Base-by-base conservation (phyloP, 2,797 vertebrate genomes). In the Xerus rutilus region DNA sequence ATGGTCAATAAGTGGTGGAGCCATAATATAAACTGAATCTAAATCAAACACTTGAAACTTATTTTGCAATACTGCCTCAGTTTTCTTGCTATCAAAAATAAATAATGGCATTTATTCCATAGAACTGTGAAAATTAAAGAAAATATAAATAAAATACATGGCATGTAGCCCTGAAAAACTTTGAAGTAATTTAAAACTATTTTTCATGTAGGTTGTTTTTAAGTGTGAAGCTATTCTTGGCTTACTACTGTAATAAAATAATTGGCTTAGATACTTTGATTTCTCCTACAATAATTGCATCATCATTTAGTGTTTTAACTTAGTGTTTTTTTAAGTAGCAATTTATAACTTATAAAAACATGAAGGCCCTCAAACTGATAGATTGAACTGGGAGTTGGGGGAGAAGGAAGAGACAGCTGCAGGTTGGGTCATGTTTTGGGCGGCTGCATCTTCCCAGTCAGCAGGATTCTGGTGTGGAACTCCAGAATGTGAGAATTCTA, bases 281-380 rank as follows among this genome's bases (percentile, higher is more conserved):
- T 91, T 90, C 45, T 79, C 72, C 62, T 81, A 64, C 10, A 76
- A 64, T 49, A 77, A 92, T 94, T 88, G 90, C 8, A 86, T 86
- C 12, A 82, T 88, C 49, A 59, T 88, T 82, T 82, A 86, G 43
- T 92, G 28, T 94, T 90, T 28, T 90, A 88, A 96, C 62, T 67
- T 57, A 57, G 54, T 21, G 54, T 57, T 21, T 21, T 57, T 57
- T 21, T 57, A 52, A 52, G 52, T 52, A 52, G n/a, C 59, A 95
- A 30, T 89, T 87, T 85, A 39, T 28, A 78, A 52, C 62, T 96
- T 93, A 84, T 84, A 79, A 93, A 96, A 95, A 86, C 83, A 77
- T 93, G 20, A 57, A 57, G 54, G 20, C 2, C 6, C 54, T 57
- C 54, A 57, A 57, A 57, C 20, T 57, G 54, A 57, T 57, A 8